Conservation (phyloP, 2,888 invertebrate species). For the Catocala sponsa region DNA sequence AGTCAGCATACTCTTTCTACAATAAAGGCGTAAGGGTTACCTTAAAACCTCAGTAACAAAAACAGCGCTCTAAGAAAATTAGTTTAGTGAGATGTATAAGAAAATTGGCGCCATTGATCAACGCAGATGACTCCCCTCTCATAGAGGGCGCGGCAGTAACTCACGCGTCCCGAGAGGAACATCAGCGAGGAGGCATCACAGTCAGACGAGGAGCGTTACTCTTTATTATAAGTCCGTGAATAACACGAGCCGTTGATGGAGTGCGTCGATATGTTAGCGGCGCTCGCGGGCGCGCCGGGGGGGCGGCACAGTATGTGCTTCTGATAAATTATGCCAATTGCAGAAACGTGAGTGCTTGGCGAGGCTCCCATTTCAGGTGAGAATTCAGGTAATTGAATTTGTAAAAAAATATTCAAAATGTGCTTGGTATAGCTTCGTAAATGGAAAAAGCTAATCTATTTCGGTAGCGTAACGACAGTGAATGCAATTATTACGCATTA, state of each 20-base stretch:
- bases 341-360: too few species aligned
- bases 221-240: constrained; percentile 12
- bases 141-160: neutral
- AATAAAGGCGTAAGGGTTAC: too few species aligned
- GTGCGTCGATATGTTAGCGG: neutral
- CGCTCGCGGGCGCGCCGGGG: neutral
- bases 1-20: too few species aligned
- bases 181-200: neutral
- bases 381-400: too few species aligned
- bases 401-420: too few species aligned
- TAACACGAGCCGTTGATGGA: neutral
- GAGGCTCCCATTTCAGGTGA: too few species aligned
- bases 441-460: too few species aligned
- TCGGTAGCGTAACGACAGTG: too few species aligned
- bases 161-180: constrained; percentile 13
- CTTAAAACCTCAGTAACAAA: too few species aligned
- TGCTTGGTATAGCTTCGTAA: too few species aligned
- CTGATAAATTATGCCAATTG: constrained; percentile 3
- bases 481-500: too few species aligned
- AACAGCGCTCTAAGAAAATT: too few species aligned
- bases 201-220: constrained; percentile 1
- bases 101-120: constrained; percentile 8
- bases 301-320: neutral
- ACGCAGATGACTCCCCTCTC: constrained; percentile 11
- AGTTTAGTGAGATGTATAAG: neutral